phyloP scores from a whole-genome alignment of 2,888 invertebrate genomes.

The Epicampocera succincta region DNA sequence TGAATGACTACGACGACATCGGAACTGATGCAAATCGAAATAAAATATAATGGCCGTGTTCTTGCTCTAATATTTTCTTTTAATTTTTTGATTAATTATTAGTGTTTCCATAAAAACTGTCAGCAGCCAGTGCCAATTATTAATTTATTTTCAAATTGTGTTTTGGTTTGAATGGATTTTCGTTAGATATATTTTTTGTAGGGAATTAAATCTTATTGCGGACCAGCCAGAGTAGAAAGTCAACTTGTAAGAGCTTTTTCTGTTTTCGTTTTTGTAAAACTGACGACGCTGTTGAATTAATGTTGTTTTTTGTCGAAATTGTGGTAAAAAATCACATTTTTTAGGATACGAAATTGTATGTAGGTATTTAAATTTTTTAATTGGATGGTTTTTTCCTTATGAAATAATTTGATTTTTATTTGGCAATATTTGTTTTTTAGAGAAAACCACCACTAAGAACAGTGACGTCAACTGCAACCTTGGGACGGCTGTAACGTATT shows the following conservation, averaged over 20 bases:
- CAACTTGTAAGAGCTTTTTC: no score
- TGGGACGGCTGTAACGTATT: conserved; percentile 56
- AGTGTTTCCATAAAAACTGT: conserved; percentile 43
- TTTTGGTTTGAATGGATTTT: conserved; percentile 2
- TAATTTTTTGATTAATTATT: conserved; percentile 4
- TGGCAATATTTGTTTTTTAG: no score
- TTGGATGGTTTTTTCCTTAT: conserved; percentile 14
- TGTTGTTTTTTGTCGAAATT: no score
- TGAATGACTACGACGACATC: neutral
- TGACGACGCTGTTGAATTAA: no score
- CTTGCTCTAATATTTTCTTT: conserved; percentile 15
- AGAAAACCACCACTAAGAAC: conserved; percentile 51
- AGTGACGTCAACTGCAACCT: conserved; percentile 63
- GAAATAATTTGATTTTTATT: conserved; percentile 36
- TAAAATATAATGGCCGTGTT: conserved; percentile 8
- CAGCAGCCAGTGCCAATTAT: conserved; percentile 28
- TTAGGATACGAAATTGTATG: no score
- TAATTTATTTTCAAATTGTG: conserved; percentile 34
- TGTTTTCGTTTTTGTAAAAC: no score
- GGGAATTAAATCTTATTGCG: no score
- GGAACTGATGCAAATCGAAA: neutral
- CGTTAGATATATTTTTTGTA: no score
- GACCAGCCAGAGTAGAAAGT: no score
- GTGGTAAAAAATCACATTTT: no score
- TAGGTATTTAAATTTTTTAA: no score